Evolutionary conservation across 2,888 invertebrate species (phyloP).

Genomic region (Pediacus dermestoides): DNA sequence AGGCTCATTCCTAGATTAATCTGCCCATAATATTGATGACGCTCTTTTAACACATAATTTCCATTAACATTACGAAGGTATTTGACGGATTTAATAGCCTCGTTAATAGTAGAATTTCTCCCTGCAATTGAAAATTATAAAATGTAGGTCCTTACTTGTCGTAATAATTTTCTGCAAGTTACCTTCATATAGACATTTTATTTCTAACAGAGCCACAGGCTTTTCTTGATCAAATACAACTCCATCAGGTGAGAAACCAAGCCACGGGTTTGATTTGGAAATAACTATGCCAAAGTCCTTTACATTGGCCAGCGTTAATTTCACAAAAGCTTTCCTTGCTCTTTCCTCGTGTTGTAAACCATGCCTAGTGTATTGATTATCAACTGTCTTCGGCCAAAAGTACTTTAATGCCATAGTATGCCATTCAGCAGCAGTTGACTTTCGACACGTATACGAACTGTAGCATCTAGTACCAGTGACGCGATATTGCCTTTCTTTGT

Average conservation of each 20-base stretch:
- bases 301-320: conserved; percentile 8
- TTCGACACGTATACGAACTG: conserved; percentile 15
- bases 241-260: conserved; percentile 18
- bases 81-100: conserved; percentile 4
- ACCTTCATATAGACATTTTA: conserved; percentile 19
- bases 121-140: background rate
- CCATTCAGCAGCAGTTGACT: conserved; percentile 13
- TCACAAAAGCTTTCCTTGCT: conserved; percentile 13
- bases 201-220: conserved; percentile 16
- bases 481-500: conserved; percentile 16
- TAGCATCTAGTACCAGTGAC: conserved; percentile 19
- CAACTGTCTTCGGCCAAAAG: conserved; percentile 17
- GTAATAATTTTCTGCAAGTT: no score
- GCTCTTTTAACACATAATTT: conserved; percentile 10
- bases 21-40: conserved; percentile 9
- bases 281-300: conserved; percentile 15
- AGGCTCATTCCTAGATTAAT: conserved; percentile 14
- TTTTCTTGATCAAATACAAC: conserved; percentile 14
- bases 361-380: conserved; percentile 16
- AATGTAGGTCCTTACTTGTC: no score
- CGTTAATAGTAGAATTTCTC: background rate
- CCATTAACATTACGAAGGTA: conserved; percentile 7
- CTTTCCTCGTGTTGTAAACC: conserved; percentile 13
- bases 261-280: conserved; percentile 16
- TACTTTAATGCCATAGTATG: conserved; percentile 15